These are phyloP conservation scores for Clarias fuscus DNA, from an alignment of 2,797 vertebrate species.

Conservation along the genomic window DNA sequence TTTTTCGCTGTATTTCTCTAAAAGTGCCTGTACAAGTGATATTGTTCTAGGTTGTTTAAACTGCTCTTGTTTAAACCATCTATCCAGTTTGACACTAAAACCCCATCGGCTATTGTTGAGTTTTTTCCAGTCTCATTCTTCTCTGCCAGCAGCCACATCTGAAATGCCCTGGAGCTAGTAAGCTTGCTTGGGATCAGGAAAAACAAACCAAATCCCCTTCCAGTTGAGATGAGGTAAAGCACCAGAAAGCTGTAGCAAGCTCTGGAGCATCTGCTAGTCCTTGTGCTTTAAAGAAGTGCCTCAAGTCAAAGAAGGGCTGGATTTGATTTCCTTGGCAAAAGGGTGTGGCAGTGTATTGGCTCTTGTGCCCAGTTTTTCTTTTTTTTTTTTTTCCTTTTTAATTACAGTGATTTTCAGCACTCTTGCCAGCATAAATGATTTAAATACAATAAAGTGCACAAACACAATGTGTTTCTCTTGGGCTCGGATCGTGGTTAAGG, in stretches of 20 bases:
- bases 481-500: neutral
- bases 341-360: neutral
- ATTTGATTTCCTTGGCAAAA: neutral
- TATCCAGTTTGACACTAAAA: neutral
- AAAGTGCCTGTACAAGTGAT: neutral
- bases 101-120: neutral
- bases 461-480: neutral
- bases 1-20: neutral
- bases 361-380: neutral
- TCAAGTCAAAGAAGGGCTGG: neutral
- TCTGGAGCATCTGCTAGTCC: neutral
- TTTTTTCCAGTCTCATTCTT: slow-evolving; percentile 9
- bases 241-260: neutral
- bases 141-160: neutral
- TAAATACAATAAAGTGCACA: neutral
- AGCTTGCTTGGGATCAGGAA: neutral
- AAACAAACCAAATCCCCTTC: neutral
- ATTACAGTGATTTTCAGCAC: neutral
- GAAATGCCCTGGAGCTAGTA: neutral
- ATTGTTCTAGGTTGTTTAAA: neutral
- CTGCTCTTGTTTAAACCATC: neutral
- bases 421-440: neutral
- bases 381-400: neutral
- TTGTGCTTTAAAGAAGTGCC: neutral
- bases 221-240: neutral